Conservation (phyloP, 1,140 invertebrate genomes). For the Listronotus bonariensis region DNA sequence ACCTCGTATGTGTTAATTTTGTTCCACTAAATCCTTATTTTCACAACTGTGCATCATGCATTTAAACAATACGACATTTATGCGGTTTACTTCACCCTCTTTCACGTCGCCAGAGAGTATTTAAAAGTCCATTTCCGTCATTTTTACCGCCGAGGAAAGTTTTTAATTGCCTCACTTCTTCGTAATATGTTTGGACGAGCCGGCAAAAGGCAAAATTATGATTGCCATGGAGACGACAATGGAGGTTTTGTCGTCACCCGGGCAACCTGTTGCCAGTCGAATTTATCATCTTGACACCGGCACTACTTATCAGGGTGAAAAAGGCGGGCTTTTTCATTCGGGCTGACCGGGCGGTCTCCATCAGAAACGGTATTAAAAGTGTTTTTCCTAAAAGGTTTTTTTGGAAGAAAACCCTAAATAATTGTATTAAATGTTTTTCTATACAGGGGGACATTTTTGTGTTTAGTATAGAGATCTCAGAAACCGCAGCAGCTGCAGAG, state of each 20-base stretch:
- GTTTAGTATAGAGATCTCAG: no score
- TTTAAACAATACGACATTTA: constrained; percentile 8
- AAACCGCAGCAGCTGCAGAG: no score
- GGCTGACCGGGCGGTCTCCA: constrained; percentile 22
- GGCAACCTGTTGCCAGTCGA: constrained; percentile 33
- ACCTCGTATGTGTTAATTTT: no score
- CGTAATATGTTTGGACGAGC: constrained; percentile 28
- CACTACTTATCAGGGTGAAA: constrained; percentile 26
- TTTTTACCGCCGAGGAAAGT: constrained; percentile 23
- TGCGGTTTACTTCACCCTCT: constrained; percentile 18
- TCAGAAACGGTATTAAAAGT: constrained; percentile 25
- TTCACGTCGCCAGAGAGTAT: constrained; percentile 2
- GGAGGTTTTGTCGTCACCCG: constrained; percentile 27
- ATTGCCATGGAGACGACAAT: constrained; percentile 35
- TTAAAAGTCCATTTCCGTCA: constrained; percentile 18
- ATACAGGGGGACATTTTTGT: no score
- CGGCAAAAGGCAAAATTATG: constrained; percentile 29
- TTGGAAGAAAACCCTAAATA: neutral
- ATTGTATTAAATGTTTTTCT: neutral
- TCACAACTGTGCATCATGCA: neutral
- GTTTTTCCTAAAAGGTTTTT: neutral
- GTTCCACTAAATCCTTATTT: no score
- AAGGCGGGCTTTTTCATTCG: constrained; percentile 30
- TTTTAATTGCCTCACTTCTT: constrained; percentile 35
- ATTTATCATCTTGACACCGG: constrained; percentile 36